Evolutionary conservation across 1,140 invertebrate species (phyloP).

Genomic region (Temnothorax nylanderi): DNA sequence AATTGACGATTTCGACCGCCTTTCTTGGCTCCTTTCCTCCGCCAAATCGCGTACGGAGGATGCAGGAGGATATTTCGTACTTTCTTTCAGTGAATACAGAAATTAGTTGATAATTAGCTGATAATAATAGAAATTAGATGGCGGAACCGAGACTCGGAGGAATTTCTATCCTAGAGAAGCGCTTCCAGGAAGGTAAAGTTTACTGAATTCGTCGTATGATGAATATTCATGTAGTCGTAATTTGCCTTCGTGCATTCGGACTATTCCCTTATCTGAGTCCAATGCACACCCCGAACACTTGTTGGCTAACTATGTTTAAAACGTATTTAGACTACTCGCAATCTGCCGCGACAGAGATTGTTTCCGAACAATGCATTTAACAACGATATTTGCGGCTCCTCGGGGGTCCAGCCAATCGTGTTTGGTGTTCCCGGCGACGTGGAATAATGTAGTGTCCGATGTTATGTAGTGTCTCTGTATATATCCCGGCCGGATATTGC

Average conservation of each 20-base stretch:
- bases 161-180: neutral
- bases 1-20: neutral
- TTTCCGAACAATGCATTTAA: neutral
- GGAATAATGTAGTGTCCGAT: neutral
- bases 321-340: conserved; percentile 14
- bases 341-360: neutral
- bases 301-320: neutral
- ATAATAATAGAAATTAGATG: neutral
- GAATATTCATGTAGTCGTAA: conserved; percentile 26
- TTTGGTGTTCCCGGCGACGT: neutral
- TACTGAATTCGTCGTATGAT: neutral
- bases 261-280: neutral
- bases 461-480: neutral
- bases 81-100: neutral
- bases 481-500: neutral
- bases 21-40: neutral
- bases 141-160: neutral
- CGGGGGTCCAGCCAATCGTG: neutral
- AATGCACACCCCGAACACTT: neutral
- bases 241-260: conserved; percentile 11
- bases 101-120: neutral
- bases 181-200: neutral
- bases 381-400: neutral
- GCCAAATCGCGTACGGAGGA: neutral
- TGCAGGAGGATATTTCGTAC: no score